Evolutionary conservation across 2,797 vertebrate genomes (phyloP), one percentile per base, ranked within the genome.

Genomic region (Propithecus perrieri): DNA sequence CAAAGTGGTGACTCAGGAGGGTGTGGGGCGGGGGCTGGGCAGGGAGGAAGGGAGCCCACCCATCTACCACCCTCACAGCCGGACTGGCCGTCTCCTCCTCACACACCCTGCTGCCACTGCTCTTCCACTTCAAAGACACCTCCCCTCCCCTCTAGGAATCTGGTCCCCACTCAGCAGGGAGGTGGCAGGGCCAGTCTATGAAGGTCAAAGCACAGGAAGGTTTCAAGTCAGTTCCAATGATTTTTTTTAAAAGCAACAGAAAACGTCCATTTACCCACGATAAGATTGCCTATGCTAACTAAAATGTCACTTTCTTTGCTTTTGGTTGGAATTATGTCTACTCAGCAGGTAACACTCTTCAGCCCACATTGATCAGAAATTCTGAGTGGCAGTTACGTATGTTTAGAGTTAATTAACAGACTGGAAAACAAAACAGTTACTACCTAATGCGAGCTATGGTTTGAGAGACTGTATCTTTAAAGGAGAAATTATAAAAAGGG

Each of bases 321-420:
- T 96, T 95, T 67, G 48, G 57, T 87, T 72, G 61, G 71, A 87
- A 86, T n/a, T 63, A 13, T 84, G 95, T 53, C 91, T 41, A 87
- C 83, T 95, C 94, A 96, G 96, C 93, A 96, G 94, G 96, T 92
- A 93, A 84, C 43, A 38, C n/a, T 72, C 67, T 15, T 87, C 81
- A 72, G 85, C 69, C 85, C 80, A 65, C 0, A n/a, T 71, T 61
- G 93, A 85, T 55, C 69, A 38, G 15, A 90, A 95, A 75, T 71
- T 86, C 87, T 53, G 79, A 96, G 84, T 78, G 96, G 93, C 83
- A 74, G 86, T 63, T 97, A 90, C 76, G 92, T 74, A 71, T 85
- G 97, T 93, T 91, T 87, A 46, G 91, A 93, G 91, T 94, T 97
- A 97, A 97, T 94, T 96, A 98, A 88, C 91, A 95, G 88, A 71